phyloP scores from a whole-genome alignment of 1,140 invertebrate genomes.

The Drosophila fuyamai region DNA sequence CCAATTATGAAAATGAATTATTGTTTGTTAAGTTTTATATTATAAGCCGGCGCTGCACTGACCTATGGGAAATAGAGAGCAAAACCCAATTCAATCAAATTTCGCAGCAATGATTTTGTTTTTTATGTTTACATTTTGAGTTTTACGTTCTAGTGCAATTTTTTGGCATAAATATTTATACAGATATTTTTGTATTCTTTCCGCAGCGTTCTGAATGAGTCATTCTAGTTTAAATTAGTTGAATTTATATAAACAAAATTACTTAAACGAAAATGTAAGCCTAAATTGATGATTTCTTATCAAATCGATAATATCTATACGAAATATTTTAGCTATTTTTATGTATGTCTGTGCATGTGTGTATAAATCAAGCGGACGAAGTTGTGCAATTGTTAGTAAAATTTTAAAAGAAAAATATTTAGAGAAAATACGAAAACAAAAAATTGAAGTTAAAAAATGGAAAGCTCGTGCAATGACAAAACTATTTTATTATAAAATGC shows the following conservation, averaged over 20 bases:
- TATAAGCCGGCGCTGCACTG: constrained; percentile 53
- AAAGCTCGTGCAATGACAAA: constrained; percentile 55
- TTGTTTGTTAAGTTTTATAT: constrained; percentile 80
- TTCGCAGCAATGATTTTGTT: constrained; percentile 66
- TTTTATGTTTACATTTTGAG: constrained; percentile 55
- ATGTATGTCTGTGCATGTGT: constrained; percentile 37
- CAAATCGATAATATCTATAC: constrained; percentile 34
- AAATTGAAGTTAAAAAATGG: constrained; percentile 43
- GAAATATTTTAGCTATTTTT: constrained; percentile 59
- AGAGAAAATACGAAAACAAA: constrained; percentile 46
- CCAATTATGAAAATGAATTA: constrained; percentile 67
- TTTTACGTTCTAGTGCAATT: constrained; percentile 71
- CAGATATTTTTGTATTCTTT: constrained; percentile 44
- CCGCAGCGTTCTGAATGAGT: constrained; percentile 53
- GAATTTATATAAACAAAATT: constrained; percentile 66
- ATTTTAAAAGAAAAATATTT: constrained; percentile 58
- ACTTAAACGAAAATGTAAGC: constrained; percentile 56
- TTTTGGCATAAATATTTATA: constrained; percentile 56
- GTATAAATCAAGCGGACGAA: constrained; percentile 69
- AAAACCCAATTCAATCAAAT: constrained; percentile 44
- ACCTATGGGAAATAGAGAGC: constrained; percentile 14
- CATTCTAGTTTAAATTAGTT: constrained; percentile 78
- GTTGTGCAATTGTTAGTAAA: constrained; percentile 79
- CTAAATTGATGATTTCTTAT: constrained; percentile 56
- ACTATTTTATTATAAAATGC: constrained; percentile 42